Percentiles rank a stretch among this genome's conserved stretches.
phyloP scores from a whole-genome alignment of 2,797 vertebrate species.

The Rhabdophis nuchalis region DNA sequence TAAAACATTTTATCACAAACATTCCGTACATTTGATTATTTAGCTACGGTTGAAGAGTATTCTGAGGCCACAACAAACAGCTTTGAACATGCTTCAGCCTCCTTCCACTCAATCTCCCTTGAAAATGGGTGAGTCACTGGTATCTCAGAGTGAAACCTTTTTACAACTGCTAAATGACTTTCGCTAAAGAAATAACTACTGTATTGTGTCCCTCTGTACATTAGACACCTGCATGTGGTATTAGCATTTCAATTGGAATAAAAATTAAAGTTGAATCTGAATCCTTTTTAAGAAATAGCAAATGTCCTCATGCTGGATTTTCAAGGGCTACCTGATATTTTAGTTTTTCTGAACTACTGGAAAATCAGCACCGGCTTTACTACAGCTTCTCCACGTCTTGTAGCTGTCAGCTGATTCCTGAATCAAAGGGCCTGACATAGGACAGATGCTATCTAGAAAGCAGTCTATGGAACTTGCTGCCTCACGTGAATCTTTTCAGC shows the following conservation, averaged over 20 bases:
- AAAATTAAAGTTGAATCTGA: neutral
- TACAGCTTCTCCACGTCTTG: neutral
- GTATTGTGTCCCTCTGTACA: neutral
- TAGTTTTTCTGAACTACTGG: neutral
- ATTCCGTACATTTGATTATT: neutral
- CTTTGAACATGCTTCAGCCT: neutral
- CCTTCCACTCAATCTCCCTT: neutral
- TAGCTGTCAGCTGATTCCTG: neutral
- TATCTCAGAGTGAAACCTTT: neutral
- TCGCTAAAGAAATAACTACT: neutral
- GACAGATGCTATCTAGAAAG: neutral
- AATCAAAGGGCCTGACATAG: neutral
- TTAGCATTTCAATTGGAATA: neutral
- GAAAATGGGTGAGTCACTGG: neutral
- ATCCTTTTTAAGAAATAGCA: neutral
- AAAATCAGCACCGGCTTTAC: neutral
- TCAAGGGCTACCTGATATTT: neutral
- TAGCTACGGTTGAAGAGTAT: neutral
- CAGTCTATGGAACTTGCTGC: conserved; percentile 16
- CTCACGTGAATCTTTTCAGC: conserved; percentile 17
- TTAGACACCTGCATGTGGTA: neutral
- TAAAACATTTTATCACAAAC: neutral
- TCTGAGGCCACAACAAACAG: neutral
- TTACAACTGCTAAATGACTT: neutral
- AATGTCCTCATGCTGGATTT: neutral